These are phyloP conservation scores for Macrophya annulata DNA, from an alignment of 2,888 invertebrate species.

Conservation along the genomic window DNA sequence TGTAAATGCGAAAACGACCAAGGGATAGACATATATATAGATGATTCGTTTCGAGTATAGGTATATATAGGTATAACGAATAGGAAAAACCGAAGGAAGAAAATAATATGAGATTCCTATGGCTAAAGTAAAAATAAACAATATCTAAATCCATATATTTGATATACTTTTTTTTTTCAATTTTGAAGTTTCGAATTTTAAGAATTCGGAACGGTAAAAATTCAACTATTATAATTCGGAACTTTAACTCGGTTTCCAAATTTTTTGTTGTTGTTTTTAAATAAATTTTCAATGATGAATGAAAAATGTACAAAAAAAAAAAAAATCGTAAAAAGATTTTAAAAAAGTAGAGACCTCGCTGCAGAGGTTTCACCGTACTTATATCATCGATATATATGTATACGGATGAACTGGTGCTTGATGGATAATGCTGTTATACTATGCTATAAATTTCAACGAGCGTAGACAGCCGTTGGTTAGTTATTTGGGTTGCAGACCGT, in stretches of 20 bases:
- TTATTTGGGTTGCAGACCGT: conserved; percentile 37
- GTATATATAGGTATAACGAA: not conserved
- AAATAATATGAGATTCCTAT: not conserved
- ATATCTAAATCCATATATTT: no score
- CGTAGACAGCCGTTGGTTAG: conserved; percentile 52
- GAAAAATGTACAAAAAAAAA: not conserved
- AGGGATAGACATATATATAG: not conserved
- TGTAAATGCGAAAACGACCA: conserved; percentile 43
- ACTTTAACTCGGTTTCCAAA: no score
- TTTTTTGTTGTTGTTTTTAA: not conserved
- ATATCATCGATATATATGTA: not conserved
- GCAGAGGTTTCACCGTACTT: not conserved
- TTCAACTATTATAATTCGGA: no score
- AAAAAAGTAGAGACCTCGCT: not conserved
- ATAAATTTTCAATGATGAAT: no score
- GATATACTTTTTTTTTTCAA: no score
- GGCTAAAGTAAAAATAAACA: no score
- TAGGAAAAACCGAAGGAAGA: not conserved
- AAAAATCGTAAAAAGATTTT: no score
- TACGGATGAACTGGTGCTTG: not conserved
- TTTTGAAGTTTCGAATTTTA: no score
- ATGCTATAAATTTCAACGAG: conserved; percentile 30
- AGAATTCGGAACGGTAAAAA: no score
- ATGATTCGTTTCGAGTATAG: not conserved
- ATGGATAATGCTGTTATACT: conserved; percentile 44